Evolutionary conservation across 2,797 vertebrate species (phyloP).

Genomic region (Atherinosoma microstoma): DNA sequence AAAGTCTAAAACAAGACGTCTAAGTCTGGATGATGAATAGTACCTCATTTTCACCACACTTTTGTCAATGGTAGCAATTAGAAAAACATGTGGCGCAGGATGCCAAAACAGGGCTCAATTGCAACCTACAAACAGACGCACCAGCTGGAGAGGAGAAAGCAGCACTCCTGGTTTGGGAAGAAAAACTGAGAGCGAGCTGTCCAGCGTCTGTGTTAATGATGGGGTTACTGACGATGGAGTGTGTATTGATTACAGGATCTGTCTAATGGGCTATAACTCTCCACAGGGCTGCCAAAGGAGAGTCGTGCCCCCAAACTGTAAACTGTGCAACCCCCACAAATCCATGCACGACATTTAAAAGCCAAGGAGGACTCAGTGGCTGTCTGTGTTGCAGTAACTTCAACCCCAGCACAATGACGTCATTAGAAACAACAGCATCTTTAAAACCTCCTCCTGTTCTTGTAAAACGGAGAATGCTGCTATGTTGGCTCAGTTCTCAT

Average conservation of each 20-base stretch:
- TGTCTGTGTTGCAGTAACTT: conserved; percentile 66
- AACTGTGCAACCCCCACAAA: conserved; percentile 75
- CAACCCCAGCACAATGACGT: conserved; percentile 52
- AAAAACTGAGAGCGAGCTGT: conserved; percentile 64
- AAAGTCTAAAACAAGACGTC: conserved; percentile 37
- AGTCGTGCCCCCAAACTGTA: conserved; percentile 70
- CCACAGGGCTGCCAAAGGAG: conserved; percentile 61
- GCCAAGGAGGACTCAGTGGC: conserved; percentile 48
- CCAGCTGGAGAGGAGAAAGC: conserved; percentile 73
- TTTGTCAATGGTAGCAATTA: conserved; percentile 78
- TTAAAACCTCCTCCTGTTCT: conserved; percentile 65
- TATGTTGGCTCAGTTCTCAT: conserved; percentile 26
- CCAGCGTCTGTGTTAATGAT: conserved; percentile 73
- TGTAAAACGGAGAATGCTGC: conserved; percentile 53
- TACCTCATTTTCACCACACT: conserved; percentile 59
- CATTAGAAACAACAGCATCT: conserved; percentile 54
- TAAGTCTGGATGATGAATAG: conserved; percentile 48
- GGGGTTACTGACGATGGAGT: conserved; percentile 63
- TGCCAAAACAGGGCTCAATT: conserved; percentile 65
- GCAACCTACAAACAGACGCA: conserved; percentile 72
- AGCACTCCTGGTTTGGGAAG: conserved; percentile 68
- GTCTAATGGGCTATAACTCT: conserved; percentile 82
- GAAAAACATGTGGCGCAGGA: conserved; percentile 77
- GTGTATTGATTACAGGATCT: conserved; percentile 85
- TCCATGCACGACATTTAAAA: conserved; percentile 58